Evolutionary conservation across 2,888 invertebrate species (phyloP).

Genomic region (Lepidocyrtinus sp.): DNA sequence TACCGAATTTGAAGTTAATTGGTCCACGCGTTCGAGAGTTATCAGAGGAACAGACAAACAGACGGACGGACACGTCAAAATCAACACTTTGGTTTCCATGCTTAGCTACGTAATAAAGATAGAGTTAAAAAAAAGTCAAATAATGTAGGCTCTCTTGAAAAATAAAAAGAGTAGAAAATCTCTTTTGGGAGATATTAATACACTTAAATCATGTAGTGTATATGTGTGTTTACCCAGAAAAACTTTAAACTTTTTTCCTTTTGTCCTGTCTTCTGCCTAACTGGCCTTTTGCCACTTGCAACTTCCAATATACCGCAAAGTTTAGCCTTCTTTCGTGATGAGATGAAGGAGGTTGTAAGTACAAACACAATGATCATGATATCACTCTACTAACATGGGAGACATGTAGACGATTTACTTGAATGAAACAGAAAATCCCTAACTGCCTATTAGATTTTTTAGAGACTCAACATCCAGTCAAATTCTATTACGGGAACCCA

Average conservation of each 20-base stretch:
- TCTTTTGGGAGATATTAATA: conserved; percentile 48
- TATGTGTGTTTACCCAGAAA: conserved; percentile 45
- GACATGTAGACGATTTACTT: conserved; percentile 11
- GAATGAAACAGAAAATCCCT: conserved; percentile 32
- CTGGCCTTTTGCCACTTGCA: conserved; percentile 20
- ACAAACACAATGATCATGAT: conserved; percentile 30
- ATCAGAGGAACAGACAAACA: no score
- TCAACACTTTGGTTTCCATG: no score
- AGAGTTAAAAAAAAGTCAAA: no score
- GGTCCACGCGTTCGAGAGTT: no score
- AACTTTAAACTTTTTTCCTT: not conserved
- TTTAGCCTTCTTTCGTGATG: not conserved
- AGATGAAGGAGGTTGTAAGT: conserved; percentile 7
- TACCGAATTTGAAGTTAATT: no score
- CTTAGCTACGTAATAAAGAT: no score
- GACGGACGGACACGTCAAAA: no score
- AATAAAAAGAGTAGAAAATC: conserved; percentile 13
- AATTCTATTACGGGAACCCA: conserved; percentile 7
- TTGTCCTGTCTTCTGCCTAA: not conserved
- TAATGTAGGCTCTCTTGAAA: not conserved
- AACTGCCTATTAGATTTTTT: conserved; percentile 22
- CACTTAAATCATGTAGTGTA: conserved; percentile 38
- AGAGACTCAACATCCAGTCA: not conserved
- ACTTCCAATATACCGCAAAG: conserved; percentile 1
- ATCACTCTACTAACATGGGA: conserved; percentile 8